Evolutionary conservation across 37 sponge, comb jelly and placozoan species (phyloP).

Genomic region (Theonella swinhoei): DNA sequence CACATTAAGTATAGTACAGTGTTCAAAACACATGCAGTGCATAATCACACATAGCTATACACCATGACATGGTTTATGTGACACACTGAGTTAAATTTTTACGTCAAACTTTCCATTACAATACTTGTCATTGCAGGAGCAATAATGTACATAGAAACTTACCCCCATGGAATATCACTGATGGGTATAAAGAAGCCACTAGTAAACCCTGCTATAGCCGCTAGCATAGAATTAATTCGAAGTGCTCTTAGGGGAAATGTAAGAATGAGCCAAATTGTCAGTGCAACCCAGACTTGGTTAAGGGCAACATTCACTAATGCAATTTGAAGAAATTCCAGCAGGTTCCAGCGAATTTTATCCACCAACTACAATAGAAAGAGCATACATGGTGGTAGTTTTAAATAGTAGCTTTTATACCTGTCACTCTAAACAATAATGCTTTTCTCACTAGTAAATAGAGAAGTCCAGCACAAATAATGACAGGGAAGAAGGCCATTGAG

Average conservation of each 20-base stretch:
- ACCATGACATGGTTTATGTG: too few relatives aligned
- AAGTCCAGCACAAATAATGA: constrained; percentile 66
- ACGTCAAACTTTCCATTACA: too few relatives aligned
- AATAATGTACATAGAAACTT: too few relatives aligned
- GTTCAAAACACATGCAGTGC: too few relatives aligned
- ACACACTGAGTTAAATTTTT: too few relatives aligned
- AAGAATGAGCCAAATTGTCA: constrained; percentile 71
- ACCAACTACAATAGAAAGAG: constrained; percentile 34
- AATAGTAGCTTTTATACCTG: not conserved
- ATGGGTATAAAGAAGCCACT: constrained; percentile 91
- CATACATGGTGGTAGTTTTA: not conserved
- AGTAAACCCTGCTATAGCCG: constrained; percentile 83
- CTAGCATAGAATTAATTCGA: constrained; percentile 69
- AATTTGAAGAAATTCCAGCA: constrained; percentile 54
- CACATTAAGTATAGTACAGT: too few relatives aligned
- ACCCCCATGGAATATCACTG: constrained; percentile 50
- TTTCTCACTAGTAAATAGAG: constrained; percentile 74
- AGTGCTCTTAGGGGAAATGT: constrained; percentile 56
- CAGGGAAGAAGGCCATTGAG: constrained; percentile 61
- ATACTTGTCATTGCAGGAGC: too few relatives aligned
- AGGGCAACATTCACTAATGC: constrained; percentile 70
- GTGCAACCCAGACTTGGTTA: constrained; percentile 86
- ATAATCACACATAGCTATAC: too few relatives aligned
- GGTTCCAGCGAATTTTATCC: constrained; percentile 20
- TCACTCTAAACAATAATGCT: not conserved